Evolutionary conservation across 2,888 invertebrate genomes (phyloP).

Genomic region (Scrobipalpa costella): DNA sequence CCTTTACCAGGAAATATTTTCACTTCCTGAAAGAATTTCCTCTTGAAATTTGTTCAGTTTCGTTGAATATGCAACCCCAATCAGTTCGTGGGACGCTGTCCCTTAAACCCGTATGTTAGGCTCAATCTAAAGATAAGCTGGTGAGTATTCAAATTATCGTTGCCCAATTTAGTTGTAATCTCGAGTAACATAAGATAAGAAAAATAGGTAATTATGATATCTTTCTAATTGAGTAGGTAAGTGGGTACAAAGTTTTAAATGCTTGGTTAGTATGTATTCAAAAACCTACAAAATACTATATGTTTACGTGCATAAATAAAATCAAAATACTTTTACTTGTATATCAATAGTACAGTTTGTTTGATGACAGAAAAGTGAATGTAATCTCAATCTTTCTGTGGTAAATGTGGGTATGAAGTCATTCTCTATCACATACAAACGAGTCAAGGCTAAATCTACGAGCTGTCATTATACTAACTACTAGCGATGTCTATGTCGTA

Average conservation of each 20-base stretch:
- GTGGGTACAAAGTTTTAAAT: not conserved
- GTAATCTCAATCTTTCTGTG: not conserved
- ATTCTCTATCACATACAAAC: conserved; percentile 38
- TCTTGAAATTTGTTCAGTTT: too few species aligned
- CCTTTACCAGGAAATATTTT: too few species aligned
- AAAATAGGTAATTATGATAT: not conserved
- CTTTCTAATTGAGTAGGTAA: not conserved
- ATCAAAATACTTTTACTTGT: not conserved
- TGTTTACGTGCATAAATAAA: not conserved
- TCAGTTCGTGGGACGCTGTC: too few species aligned
- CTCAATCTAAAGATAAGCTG: not conserved
- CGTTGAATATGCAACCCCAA: too few species aligned
- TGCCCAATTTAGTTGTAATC: conserved; percentile 10
- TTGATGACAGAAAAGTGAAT: not conserved
- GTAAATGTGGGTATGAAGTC: conserved; percentile 44
- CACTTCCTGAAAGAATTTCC: too few species aligned
- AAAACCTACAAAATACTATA: not conserved
- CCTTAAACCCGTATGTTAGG: not conserved
- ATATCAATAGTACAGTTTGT: not conserved
- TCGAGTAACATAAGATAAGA: not conserved
- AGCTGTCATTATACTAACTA: conserved; percentile 19
- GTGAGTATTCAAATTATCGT: not conserved
- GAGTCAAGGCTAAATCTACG: conserved; percentile 29
- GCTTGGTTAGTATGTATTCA: not conserved
- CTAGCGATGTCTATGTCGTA: too few species aligned